These are phyloP conservation scores for Pantherophis alleghaniensis DNA, from an alignment of 2,797 vertebrate genomes.

Conservation along the genomic window DNA sequence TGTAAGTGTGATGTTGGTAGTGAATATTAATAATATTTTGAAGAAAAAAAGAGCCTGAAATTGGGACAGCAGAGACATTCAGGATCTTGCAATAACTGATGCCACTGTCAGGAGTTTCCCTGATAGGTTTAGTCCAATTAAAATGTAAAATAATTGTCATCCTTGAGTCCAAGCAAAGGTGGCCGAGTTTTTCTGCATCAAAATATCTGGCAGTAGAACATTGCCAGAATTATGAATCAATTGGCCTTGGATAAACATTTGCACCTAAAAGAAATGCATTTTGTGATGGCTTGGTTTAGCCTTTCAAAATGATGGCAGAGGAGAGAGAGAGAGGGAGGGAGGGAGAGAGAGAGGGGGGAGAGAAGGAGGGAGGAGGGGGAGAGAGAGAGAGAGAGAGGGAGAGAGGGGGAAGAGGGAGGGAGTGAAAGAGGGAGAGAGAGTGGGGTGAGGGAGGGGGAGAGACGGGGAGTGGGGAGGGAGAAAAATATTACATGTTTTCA, in stretches of 20 bases:
- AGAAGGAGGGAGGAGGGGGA: no score
- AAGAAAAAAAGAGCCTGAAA: not conserved
- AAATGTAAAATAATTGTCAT: not conserved
- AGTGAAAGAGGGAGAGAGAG: no score
- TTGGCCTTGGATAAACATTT: not conserved
- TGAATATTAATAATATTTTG: slow-evolving; percentile 7
- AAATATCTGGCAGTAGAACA: not conserved
- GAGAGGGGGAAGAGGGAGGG: no score
- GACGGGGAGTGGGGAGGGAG: not conserved
- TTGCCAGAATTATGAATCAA: not conserved
- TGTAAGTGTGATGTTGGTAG: not conserved
- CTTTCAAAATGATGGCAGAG: not conserved
- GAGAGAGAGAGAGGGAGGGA: fast-evolving
- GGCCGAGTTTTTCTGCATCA: not conserved
- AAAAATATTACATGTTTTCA: not conserved
- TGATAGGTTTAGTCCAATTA: slow-evolving; percentile 8
- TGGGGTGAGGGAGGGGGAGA: no score
- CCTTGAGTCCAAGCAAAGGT: not conserved
- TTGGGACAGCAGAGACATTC: not conserved
- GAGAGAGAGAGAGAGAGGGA: no score
- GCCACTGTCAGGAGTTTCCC: not conserved
- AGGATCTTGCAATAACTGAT: not conserved
- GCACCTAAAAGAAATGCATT: not conserved
- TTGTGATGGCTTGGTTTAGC: not conserved
- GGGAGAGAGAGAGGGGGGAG: no score